Evolutionary conservation across 2,888 invertebrate species (phyloP), one percentile per base, ranked within the genome.

Genomic region (Prenolepis imparis): DNA sequence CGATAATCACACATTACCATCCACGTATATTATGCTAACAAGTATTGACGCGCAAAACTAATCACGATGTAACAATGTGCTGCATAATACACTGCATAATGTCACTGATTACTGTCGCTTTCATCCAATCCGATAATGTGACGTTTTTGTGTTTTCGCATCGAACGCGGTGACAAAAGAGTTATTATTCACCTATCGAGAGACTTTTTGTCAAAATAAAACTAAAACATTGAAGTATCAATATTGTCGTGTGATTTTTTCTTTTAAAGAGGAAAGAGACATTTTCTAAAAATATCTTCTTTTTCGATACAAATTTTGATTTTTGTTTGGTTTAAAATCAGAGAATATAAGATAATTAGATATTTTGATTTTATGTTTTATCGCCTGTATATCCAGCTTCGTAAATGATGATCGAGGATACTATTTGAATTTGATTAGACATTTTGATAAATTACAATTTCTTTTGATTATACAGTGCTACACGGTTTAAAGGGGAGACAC

Each of bases 371-470:
- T n/a, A n/a, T n/a, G n/a, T 80, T 59, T 1, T n/a, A 24, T 41
- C 48, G 87, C 84, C 90, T 90, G 89, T 89, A 90, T 83, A 90
- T 83, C 90, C 90, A 90, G 90, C 86, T 83, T 87, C 32, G 41
- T 59, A 70, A 82, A 68, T 28, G 77, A 52, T 67, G 68, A 57
- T 59, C 21, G 15, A 44, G 63, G 44, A 77, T 36, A 66, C 36
- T 84, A 73, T 72, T 44, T 68, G 59, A 66, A 24, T 85, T 73
- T 84, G 83, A 70, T 72, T 80, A 68, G 41, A 55, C 85, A 86
- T 83, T 86, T 84, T 77, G 82, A 86, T 78, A 64, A 59, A 55
- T 82, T 68, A 44, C 6, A 75, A 64, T 82, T 82, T 6, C n/a
- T 82, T 73, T 86, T 64, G 52, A 82, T 78, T 84, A 55, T 21